A percentile compares a stretch with the other conserved stretches of the same genome.
These are phyloP conservation scores for Bombus breviceps DNA, from an alignment of 1,140 invertebrate genomes.

Conservation along the genomic window DNA sequence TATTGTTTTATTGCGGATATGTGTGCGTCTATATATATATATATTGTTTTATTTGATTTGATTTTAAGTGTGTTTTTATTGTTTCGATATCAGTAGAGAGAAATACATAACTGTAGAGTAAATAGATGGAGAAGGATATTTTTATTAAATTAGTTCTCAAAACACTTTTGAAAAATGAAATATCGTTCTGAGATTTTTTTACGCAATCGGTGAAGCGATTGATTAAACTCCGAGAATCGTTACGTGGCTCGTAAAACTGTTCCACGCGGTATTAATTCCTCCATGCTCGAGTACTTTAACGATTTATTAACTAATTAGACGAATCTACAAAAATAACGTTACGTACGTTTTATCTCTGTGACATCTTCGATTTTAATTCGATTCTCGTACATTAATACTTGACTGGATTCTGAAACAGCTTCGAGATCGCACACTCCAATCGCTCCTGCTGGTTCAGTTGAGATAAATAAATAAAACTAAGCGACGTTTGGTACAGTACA, in stretches of 20 bases:
- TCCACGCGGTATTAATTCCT: neutral
- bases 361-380: neutral
- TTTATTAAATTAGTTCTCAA: neutral
- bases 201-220: neutral
- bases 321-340: neutral
- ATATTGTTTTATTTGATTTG: neutral
- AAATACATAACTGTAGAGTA: neutral
- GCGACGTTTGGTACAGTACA: neutral
- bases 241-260: neutral
- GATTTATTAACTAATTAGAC: too few species aligned
- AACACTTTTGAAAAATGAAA: neutral
- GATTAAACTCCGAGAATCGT: neutral
- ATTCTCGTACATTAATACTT: constrained; percentile 2
- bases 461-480: neutral
- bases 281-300: neutral
- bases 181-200: neutral
- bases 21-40: neutral
- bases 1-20: neutral
- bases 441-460: neutral
- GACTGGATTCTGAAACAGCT: neutral
- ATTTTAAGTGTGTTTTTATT: neutral
- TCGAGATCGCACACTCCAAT: neutral
- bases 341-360: neutral
- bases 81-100: neutral
- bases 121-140: neutral